A percentile compares a stretch with the other conserved stretches of the same genome.
These are phyloP conservation scores for Anguilla marmorata DNA, from an alignment of 2,797 vertebrate genomes.

Conservation along the genomic window DNA sequence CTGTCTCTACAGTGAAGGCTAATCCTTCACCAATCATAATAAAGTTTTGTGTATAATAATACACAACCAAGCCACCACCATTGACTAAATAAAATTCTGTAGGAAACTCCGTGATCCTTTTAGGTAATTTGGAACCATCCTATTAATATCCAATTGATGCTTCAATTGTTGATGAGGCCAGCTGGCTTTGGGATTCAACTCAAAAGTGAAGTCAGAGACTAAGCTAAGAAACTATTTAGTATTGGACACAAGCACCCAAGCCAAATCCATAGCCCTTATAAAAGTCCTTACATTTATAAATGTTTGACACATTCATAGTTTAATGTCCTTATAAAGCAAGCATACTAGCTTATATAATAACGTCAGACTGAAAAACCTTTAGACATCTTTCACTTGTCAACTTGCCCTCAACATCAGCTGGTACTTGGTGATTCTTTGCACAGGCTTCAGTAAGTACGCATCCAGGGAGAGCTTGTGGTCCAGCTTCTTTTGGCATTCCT, in stretches of 20 bases:
- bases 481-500: conserved; percentile 94
- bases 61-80: too few species aligned
- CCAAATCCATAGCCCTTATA: not conserved
- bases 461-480: conserved; percentile 92
- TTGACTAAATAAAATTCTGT: too few species aligned
- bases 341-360: not conserved
- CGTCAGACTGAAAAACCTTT: not conserved
- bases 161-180: not conserved
- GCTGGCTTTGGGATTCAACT: not conserved
- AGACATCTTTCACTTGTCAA: not conserved
- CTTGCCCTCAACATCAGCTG: conserved; percentile 87
- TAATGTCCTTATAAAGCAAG: not conserved
- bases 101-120: too few species aligned
- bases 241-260: not conserved
- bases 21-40: too few species aligned
- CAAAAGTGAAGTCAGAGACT: not conserved
- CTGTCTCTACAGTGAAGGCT: too few species aligned
- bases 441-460: conserved; percentile 89
- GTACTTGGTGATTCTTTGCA: conserved; percentile 93
- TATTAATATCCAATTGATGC: too few species aligned
- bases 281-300: not conserved
- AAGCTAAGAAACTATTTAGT: not conserved
- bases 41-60: too few species aligned
- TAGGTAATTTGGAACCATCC: too few species aligned
- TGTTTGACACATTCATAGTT: not conserved